These are phyloP conservation scores for Cantharis flavilabris DNA, from an alignment of 2,888 invertebrate genomes.

Conservation along the genomic window DNA sequence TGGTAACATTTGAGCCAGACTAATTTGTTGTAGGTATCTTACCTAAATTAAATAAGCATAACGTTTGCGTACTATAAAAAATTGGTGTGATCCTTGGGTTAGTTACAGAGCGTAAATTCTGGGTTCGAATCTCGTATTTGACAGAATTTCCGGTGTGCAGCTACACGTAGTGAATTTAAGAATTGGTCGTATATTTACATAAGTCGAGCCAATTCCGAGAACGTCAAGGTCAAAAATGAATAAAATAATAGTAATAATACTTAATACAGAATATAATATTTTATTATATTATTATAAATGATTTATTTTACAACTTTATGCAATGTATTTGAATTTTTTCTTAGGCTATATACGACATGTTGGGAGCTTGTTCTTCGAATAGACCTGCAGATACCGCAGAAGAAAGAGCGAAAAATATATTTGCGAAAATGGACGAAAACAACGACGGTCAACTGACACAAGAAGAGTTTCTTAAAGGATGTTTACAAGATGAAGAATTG, in stretches of 20 bases:
- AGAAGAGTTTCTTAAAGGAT: conserved; percentile 97
- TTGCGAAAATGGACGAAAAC: conserved; percentile 99
- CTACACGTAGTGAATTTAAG: too few species aligned
- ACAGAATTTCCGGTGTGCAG: too few species aligned
- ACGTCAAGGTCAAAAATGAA: too few species aligned
- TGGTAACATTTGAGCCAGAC: too few species aligned
- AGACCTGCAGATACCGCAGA: conserved; percentile 95
- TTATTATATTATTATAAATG: neutral
- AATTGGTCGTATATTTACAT: too few species aligned
- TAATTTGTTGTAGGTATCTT: too few species aligned
- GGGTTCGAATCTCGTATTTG: too few species aligned
- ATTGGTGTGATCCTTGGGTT: too few species aligned
- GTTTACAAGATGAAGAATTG: conserved; percentile 94
- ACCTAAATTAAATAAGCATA: neutral
- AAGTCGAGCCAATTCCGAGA: too few species aligned
- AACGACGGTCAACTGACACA: conserved; percentile 97
- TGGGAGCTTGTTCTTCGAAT: conserved; percentile 95
- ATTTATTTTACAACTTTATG: neutral
- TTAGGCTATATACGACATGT: conserved; percentile 99
- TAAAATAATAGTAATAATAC: neutral
- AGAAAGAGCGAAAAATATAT: conserved; percentile 97
- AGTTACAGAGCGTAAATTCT: too few species aligned
- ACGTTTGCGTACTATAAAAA: neutral
- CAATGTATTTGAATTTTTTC: conserved; percentile 44
- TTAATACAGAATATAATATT: neutral